Evolutionary conservation across 2,888 invertebrate species (phyloP).

Genomic region (Habrosyne pyritoides): DNA sequence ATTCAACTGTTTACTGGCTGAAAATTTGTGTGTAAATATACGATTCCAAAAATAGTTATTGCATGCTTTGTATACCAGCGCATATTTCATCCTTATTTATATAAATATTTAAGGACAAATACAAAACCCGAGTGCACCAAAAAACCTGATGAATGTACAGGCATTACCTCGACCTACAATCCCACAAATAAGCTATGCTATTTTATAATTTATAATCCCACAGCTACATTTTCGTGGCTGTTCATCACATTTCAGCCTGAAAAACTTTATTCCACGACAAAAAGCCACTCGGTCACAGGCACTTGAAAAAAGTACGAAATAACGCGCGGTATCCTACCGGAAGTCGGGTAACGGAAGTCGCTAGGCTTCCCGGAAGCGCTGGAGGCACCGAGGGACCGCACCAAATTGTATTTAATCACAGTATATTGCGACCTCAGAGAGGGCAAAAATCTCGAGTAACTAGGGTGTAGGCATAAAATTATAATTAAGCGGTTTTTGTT

Average conservation of each 20-base stretch:
- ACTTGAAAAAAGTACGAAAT: constrained; percentile 72
- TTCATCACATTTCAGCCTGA: constrained; percentile 11
- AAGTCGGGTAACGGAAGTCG: constrained; percentile 74
- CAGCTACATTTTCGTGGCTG: background rate
- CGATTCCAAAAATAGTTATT: no score
- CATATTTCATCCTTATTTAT: no score
- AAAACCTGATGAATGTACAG: no score
- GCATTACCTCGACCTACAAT: no score
- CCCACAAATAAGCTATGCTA: background rate
- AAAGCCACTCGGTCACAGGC: constrained; percentile 61
- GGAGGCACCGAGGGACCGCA: constrained; percentile 67
- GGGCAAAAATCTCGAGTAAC: constrained; percentile 33
- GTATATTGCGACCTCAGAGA: constrained; percentile 52
- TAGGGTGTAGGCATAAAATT: constrained; percentile 39
- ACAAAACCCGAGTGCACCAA: no score
- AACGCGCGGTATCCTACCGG: constrained; percentile 73
- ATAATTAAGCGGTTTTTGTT: constrained; percentile 43
- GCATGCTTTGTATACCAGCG: no score
- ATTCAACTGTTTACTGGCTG: no score
- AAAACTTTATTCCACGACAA: constrained; percentile 57
- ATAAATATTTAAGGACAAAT: no score
- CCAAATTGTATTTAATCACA: constrained; percentile 78
- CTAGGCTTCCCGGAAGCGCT: constrained; percentile 78
- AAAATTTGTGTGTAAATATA: no score
- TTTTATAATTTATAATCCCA: background rate